Conservation (phyloP, 1,140 invertebrate species). For the Pseudomyrmex cubaensis region DNA sequence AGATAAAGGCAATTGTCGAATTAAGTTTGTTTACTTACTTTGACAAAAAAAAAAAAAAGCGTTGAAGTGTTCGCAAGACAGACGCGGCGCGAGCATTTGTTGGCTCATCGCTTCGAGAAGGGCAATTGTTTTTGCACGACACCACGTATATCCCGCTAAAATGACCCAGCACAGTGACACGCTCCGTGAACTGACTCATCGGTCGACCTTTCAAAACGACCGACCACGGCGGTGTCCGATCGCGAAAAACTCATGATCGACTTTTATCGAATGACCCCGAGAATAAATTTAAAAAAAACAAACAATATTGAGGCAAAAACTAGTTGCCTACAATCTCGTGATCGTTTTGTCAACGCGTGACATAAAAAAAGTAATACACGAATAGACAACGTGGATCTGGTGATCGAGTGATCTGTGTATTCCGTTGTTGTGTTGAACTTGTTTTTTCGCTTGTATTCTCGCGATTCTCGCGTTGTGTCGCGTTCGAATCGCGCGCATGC, state of each 20-base stretch:
- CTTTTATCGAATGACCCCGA: too few relatives aligned
- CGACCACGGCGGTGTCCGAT: constrained; percentile 5
- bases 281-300: not conserved
- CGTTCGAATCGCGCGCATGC: constrained; percentile 7
- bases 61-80: not conserved
- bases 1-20: too few relatives aligned
- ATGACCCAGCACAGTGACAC: constrained; percentile 41
- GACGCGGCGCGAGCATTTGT: not conserved
- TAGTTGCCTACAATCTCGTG: not conserved
- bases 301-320: not conserved
- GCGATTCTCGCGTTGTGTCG: not conserved
- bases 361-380: not conserved
- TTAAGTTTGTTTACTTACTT: not conserved
- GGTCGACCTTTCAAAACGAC: constrained; percentile 49
- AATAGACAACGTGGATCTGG: not conserved
- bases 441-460: not conserved
- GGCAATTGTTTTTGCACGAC: not conserved
- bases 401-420: not conserved
- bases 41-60: too few relatives aligned
- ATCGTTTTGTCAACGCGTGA: not conserved
- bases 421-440: too few relatives aligned
- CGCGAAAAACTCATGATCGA: not conserved
- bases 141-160: constrained; percentile 21
- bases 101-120: not conserved
- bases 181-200: constrained; percentile 42